Evolutionary conservation across 2,797 vertebrate species (phyloP).

Genomic region (Tapirus indicus): DNA sequence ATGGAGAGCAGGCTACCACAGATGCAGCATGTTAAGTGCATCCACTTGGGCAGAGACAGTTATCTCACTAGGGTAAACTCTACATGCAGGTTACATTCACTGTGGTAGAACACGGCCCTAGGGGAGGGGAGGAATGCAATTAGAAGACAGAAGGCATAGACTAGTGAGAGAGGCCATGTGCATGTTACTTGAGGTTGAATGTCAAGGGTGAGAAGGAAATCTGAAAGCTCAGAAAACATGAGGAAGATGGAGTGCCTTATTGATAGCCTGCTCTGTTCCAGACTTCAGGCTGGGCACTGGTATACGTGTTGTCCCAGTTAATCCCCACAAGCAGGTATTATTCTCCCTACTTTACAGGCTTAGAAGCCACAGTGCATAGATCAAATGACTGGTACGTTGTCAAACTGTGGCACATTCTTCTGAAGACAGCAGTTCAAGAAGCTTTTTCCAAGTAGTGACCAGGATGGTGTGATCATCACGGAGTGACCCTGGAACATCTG

Average conservation of each 20-base stretch:
- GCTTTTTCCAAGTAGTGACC: not conserved
- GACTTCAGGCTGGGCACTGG: no score
- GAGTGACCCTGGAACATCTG: not conserved
- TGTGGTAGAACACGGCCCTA: not conserved
- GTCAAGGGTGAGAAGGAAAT: not conserved
- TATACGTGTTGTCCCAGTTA: accelerated
- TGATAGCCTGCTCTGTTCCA: not conserved
- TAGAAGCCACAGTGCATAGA: not conserved
- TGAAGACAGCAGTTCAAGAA: not conserved
- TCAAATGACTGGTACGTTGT: not conserved
- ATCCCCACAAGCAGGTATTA: not conserved
- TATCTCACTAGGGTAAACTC: no score
- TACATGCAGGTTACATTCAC: no score
- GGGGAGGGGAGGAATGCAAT: no score
- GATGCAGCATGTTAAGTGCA: accelerated
- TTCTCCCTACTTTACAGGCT: not conserved
- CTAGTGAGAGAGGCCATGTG: not conserved
- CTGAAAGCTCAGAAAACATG: not conserved
- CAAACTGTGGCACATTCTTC: not conserved
- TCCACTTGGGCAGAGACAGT: not conserved
- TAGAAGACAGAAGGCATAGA: not conserved
- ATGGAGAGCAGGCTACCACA: not conserved
- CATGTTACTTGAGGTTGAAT: no score
- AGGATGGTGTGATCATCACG: accelerated
- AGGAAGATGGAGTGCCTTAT: not conserved